These are phyloP conservation scores for Neocrepidodera transversa DNA, from an alignment of 2,888 invertebrate genomes.

Conservation along the genomic window DNA sequence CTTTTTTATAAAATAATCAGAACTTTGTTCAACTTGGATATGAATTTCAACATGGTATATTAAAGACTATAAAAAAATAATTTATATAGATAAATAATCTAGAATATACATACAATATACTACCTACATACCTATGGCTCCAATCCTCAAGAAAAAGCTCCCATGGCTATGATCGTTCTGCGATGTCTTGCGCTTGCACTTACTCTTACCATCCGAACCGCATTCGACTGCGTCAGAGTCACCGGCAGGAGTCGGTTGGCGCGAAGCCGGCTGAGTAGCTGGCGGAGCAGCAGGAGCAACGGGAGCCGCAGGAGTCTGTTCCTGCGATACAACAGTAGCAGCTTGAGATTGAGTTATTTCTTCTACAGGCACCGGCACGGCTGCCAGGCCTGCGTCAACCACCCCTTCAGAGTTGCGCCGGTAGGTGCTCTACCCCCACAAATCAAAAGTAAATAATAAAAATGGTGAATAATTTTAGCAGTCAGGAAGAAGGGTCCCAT, in stretches of 20 bases:
- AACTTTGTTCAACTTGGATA: too few species aligned
- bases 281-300: conserved; percentile 71
- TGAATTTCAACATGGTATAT: too few species aligned
- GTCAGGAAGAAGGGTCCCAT: conserved; percentile 30
- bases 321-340: conserved; percentile 52
- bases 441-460: conserved; percentile 44
- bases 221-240: conserved; percentile 68
- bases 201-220: conserved; percentile 67
- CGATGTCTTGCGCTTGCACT: conserved; percentile 84
- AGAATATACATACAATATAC: too few species aligned
- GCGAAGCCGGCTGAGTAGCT: conserved; percentile 68
- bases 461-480: conserved; percentile 25
- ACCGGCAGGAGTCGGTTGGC: conserved; percentile 57
- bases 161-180: conserved; percentile 92
- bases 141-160: conserved; percentile 91
- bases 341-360: conserved; percentile 59
- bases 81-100: too few species aligned
- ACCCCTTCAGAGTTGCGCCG: conserved; percentile 62
- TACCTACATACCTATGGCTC: conserved; percentile 87
- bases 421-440: conserved; percentile 60
- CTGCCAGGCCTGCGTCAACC: conserved; percentile 60
- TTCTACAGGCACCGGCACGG: conserved; percentile 59
- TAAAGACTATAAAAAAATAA: too few species aligned
- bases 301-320: conserved; percentile 64
- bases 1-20: too few species aligned